phyloP scores from a whole-genome alignment of 1,140 invertebrate genomes.

The Papilio aristodemus region DNA sequence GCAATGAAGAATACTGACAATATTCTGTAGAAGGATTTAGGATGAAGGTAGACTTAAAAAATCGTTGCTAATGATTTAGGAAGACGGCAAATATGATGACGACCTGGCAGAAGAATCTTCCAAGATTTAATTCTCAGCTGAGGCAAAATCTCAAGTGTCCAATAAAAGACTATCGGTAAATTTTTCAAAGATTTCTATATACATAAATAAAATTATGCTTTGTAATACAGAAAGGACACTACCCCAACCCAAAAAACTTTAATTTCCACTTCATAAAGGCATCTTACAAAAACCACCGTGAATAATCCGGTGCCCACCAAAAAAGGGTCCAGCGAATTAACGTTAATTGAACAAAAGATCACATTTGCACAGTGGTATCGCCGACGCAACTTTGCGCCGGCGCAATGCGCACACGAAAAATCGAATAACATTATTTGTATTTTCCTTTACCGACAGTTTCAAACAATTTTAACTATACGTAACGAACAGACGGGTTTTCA shows the following conservation, averaged over 20 bases:
- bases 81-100: too few relatives aligned
- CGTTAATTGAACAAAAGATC: constrained; percentile 21
- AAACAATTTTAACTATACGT: neutral
- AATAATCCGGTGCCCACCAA: neutral
- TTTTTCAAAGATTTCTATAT: too few relatives aligned
- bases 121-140: too few relatives aligned
- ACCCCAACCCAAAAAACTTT: neutral
- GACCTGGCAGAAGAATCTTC: too few relatives aligned
- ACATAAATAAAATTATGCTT: too few relatives aligned
- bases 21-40: too few relatives aligned
- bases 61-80: too few relatives aligned
- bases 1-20: too few relatives aligned
- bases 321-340: constrained; percentile 27
- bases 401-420: neutral
- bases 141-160: too few relatives aligned
- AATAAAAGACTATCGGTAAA: too few relatives aligned
- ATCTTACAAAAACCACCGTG: neutral
- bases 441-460: neutral
- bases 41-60: too few relatives aligned
- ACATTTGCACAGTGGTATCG: neutral
- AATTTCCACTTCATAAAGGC: neutral
- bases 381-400: neutral
- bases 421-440: neutral
- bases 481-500: too few relatives aligned
- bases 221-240: neutral